Conservation (phyloP, 1,140 invertebrate species). For the Drosophila murphyi region DNA sequence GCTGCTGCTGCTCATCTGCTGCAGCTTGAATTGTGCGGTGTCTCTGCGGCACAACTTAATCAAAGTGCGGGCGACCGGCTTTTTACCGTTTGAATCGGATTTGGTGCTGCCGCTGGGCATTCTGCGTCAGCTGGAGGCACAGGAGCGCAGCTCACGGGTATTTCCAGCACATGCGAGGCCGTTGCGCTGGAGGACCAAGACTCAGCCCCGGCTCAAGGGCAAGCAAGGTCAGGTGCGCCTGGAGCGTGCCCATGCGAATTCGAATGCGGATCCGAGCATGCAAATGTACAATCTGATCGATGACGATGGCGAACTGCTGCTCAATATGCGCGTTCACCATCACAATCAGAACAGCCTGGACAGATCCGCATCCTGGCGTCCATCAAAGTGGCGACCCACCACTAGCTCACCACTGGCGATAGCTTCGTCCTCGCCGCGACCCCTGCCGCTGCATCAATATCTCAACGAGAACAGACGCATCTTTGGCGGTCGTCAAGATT, state of each 20-base stretch:
- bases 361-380: slow-evolving; percentile 54
- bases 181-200: slow-evolving; percentile 9
- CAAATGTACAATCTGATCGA: slow-evolving; percentile 75
- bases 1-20: slow-evolving; percentile 16
- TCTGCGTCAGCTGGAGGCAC: slow-evolving; percentile 59
- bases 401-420: slow-evolving; percentile 10
- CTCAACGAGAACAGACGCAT: slow-evolving; percentile 36
- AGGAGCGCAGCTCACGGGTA: slow-evolving; percentile 54
- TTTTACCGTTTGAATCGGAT: slow-evolving; percentile 70
- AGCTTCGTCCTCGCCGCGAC: slow-evolving; percentile 65
- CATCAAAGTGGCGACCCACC: slow-evolving; percentile 66
- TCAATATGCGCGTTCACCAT: slow-evolving; percentile 67
- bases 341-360: slow-evolving; percentile 18
- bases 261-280: slow-evolving; percentile 40
- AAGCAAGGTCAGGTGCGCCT: slow-evolving; percentile 57
- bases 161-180: slow-evolving; percentile 9
- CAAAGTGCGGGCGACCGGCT: slow-evolving; percentile 68
- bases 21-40: slow-evolving; percentile 8
- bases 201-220: slow-evolving; percentile 16
- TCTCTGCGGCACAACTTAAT: slow-evolving; percentile 58
- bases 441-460: slow-evolving; percentile 67
- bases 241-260: slow-evolving; percentile 42
- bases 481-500: slow-evolving; percentile 43
- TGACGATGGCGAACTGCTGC: slow-evolving; percentile 66
- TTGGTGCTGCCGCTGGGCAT: slow-evolving; percentile 62